These are phyloP conservation scores for Lucilia cuprina DNA, from an alignment of 1,140 invertebrate genomes.

Conservation along the genomic window DNA sequence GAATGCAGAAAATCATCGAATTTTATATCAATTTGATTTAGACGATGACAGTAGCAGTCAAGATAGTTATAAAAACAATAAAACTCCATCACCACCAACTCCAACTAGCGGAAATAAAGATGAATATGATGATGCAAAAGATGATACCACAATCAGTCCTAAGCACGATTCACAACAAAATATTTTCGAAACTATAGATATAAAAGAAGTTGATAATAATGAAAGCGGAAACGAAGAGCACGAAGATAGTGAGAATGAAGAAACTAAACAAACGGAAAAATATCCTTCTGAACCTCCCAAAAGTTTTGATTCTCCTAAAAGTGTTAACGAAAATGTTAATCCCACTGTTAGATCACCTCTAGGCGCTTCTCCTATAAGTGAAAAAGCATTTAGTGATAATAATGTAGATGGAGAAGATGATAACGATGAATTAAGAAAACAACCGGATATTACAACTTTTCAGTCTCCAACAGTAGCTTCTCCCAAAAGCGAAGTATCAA, in stretches of 20 bases:
- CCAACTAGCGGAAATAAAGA: not conserved
- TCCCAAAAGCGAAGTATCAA: no score
- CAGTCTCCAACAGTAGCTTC: no score
- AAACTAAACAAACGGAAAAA: not conserved
- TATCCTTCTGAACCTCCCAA: no score
- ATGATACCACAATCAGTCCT: not conserved
- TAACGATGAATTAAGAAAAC: no score
- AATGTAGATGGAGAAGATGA: no score
- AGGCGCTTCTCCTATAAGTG: no score
- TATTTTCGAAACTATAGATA: not conserved
- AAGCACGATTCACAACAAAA: not conserved
- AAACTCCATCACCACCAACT: not conserved
- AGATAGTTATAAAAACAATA: not conserved
- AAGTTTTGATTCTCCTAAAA: no score
- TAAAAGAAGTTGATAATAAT: not conserved
- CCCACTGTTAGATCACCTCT: no score
- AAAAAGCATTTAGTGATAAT: no score
- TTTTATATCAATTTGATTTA: conserved; percentile 22
- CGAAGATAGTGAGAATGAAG: not conserved
- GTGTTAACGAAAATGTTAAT: no score
- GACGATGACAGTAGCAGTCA: conserved; percentile 16
- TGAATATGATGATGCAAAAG: not conserved
- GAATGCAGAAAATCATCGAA: conserved; percentile 21
- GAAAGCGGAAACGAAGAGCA: not conserved
- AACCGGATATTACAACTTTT: no score